Evolutionary conservation across 2,888 invertebrate genomes (phyloP).

Genomic region (Ditula angustiorana): DNA sequence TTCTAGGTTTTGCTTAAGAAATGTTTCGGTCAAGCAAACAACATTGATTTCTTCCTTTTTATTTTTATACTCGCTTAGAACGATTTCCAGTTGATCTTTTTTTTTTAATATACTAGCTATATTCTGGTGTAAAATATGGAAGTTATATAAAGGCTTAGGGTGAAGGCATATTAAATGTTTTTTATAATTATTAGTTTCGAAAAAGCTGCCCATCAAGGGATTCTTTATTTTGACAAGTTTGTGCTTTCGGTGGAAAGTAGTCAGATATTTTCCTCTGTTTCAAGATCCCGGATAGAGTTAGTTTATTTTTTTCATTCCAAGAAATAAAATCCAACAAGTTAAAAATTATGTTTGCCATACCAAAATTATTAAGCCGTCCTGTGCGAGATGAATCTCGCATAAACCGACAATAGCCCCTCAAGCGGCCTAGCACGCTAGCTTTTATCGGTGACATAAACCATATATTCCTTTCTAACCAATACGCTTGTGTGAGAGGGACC

Average conservation of each 20-base stretch:
- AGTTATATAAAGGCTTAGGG: constrained; percentile 51
- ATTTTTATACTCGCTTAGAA: background rate
- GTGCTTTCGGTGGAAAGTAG: background rate
- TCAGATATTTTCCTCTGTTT: background rate
- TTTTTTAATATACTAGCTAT: background rate
- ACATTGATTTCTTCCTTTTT: background rate
- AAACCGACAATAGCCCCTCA: too few species aligned
- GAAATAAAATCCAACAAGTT: too few species aligned
- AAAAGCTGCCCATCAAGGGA: too few species aligned
- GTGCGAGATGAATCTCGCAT: too few species aligned
- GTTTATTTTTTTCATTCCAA: too few species aligned
- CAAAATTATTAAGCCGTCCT: too few species aligned
- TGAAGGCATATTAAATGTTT: background rate
- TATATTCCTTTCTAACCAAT: too few species aligned
- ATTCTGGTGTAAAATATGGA: background rate
- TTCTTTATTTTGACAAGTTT: background rate
- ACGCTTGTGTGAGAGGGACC: too few species aligned
- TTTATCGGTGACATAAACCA: too few species aligned
- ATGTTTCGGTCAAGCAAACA: background rate
- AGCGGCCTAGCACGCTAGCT: too few species aligned
- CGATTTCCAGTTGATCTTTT: background rate
- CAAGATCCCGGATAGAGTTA: too few species aligned
- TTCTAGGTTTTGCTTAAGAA: background rate
- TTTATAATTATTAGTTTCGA: background rate
- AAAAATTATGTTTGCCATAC: too few species aligned